Evolutionary conservation across 2,888 invertebrate species (phyloP), one percentile per base, ranked within the genome.

Genomic region (Neoscelio sp.): DNA sequence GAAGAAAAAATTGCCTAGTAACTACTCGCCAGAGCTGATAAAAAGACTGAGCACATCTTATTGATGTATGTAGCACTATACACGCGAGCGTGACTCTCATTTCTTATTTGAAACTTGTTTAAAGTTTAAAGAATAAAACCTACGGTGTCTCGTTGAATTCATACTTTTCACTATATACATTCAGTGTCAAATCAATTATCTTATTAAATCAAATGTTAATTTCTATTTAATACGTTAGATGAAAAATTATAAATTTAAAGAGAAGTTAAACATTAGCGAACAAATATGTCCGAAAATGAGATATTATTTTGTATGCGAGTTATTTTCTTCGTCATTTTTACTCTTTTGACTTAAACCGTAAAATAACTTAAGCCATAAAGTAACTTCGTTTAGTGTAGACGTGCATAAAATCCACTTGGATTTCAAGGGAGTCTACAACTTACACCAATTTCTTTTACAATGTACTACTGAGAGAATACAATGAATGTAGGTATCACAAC

Each of bases 311-410:
- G 2, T 42, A 6, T 17, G 23, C 23, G 38, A 35, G 13, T 13
- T 46, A 26, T 38, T 15, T 15, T 30, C 35, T 58, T 58, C 56
- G 42, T 50, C 50, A 70, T 60, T 70, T 35, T 40, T 70, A 38
- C 26, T 50, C 38, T 17, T 33, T 48, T 15, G 65, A 65, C 56
- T 65, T 64, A 46, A 8, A 50, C 10, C 44, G 40, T 58, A 65
- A 67, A 75, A 60, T 67, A 75, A 75, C 58, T 75, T 67, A 58
- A 58, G 58, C 60, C 48, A 52, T 60, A 67, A 60, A 50, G 40
- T 46, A 60, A 74, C 33, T 75, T 67, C 35, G 74, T 42, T 58
- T n/a, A 50, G 58, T 35, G 42, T 58, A 33, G 42, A 65, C 50
- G 56, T 58, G 65, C 74, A 65, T 65, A 65, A 74, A 65, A 65